Evolutionary conservation across 2,888 invertebrate species (phyloP).

Genomic region (Aphodius granarius): DNA sequence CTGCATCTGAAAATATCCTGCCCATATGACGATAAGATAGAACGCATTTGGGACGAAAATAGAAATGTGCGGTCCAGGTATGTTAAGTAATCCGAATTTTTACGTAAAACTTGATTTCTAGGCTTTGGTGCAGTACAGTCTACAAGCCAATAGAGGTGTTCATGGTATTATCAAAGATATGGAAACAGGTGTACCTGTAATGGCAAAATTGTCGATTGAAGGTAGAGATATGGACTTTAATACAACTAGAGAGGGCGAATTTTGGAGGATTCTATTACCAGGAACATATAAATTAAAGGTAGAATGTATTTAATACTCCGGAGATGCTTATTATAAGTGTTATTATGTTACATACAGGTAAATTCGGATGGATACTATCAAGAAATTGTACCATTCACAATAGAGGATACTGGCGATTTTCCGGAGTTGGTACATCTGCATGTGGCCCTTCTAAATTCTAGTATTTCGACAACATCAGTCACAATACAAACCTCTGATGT

Average conservation of each 20-base stretch:
- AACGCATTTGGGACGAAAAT: constrained; percentile 63
- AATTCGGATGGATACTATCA: constrained; percentile 27
- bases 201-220: constrained; percentile 57
- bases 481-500: not conserved
- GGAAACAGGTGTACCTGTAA: constrained; percentile 53
- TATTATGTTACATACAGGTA: constrained; percentile 28
- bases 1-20: constrained; percentile 68
- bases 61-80: constrained; percentile 51
- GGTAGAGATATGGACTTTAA: constrained; percentile 62
- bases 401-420: constrained; percentile 12
- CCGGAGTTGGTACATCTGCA: constrained; percentile 18
- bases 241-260: constrained; percentile 62
- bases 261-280: constrained; percentile 66
- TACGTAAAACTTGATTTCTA: constrained; percentile 38
- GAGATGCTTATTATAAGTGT: constrained; percentile 5
- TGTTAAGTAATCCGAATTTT: not conserved
- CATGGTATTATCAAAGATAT: constrained; percentile 61
- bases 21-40: constrained; percentile 59
- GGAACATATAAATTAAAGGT: constrained; percentile 62
- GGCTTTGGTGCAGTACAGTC: constrained; percentile 59
- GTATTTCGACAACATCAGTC: not conserved
- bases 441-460: not conserved
- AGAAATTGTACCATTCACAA: constrained; percentile 20
- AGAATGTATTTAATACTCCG: constrained; percentile 16
- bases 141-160: constrained; percentile 62